phyloP scores from a whole-genome alignment of 1,140 invertebrate genomes.

The Copidosoma floridanum region DNA sequence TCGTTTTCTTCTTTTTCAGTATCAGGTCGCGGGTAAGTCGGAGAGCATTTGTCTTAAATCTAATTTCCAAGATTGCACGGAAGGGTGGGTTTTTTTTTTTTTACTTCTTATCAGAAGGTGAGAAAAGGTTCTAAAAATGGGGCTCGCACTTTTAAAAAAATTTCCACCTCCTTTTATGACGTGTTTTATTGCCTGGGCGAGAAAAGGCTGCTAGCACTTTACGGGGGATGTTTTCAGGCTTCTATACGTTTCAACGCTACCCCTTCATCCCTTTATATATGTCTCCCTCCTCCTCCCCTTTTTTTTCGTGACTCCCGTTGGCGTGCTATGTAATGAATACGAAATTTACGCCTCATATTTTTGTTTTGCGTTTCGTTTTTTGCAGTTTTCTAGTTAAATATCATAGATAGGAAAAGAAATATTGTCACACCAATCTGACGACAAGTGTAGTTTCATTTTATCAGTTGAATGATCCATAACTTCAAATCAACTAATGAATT shows the following conservation, averaged over 20 bases:
- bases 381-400: no score
- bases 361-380: no score
- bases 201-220: constrained; percentile 3
- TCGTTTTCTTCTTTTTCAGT: constrained; percentile 7
- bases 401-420: no score
- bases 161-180: constrained; percentile 22
- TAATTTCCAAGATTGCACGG: constrained; percentile 25
- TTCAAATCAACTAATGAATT: no score
- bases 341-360: neutral
- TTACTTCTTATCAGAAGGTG: neutral
- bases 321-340: constrained; percentile 6
- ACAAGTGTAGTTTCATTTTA: no score
- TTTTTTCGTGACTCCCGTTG: constrained; percentile 24
- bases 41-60: constrained; percentile 22
- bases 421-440: no score
- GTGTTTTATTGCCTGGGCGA: constrained; percentile 22
- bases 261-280: no score
- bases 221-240: constrained; percentile 15
- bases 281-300: neutral
- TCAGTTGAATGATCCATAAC: no score
- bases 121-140: neutral
- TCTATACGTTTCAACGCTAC: no score
- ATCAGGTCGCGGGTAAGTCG: neutral
- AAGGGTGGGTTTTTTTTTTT: neutral
- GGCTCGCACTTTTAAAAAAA: neutral